Base-by-base conservation (phyloP, 2,888 invertebrate species). In the Muschampia plurimacula region DNA sequence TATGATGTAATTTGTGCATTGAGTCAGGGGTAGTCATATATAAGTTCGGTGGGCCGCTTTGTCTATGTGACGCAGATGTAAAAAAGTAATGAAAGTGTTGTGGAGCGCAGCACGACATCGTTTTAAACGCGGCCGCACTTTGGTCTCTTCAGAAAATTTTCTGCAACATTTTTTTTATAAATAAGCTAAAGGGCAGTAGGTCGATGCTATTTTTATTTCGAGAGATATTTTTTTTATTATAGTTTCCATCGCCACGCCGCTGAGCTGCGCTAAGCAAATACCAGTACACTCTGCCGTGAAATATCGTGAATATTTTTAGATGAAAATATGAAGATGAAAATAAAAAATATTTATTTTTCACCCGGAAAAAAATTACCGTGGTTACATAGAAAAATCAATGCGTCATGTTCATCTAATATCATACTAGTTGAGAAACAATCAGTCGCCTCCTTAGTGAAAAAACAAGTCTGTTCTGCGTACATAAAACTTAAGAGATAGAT, bases 11-110 rank as follows among this genome's bases (percentile, higher is more conserved):
- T 0, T 8, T 15, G 71, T 41, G 13, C 52, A 8, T 36, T 2
- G 2, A 32, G 15, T 64, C 22, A 63, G 52, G 13, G 28, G 39
- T 41, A 63, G 62, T 52, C 60, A 62, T 69, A 52, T 62, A 62
- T 69, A 69, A 62, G 69, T 69, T 69, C 22, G 69, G 62, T 52
- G 62, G 69, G 60, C 69, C 52, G 69, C 62, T 69, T 69, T 69
- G 69, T 69, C 62, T 69, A 46, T 60, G 69, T 52, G 62, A 39
- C 67, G 55, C 72, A 67, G 67, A 67, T 72, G 72, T 72, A 67
- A 59, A 62, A 62, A 67, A 66, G 71, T 62, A 72, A 72, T 67
- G 71, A 72, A 67, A 67, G 71, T 72, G 71, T 67, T 62, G 71
- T 49, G 64, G 36, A 44, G 70, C 39, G n/a, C 15, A 7, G 32